Percentiles rank a stretch among this genome's conserved stretches.
These are phyloP conservation scores for Drosophila aff. DNA, from an alignment of 1,140 invertebrate species.

Conservation along the genomic window DNA sequence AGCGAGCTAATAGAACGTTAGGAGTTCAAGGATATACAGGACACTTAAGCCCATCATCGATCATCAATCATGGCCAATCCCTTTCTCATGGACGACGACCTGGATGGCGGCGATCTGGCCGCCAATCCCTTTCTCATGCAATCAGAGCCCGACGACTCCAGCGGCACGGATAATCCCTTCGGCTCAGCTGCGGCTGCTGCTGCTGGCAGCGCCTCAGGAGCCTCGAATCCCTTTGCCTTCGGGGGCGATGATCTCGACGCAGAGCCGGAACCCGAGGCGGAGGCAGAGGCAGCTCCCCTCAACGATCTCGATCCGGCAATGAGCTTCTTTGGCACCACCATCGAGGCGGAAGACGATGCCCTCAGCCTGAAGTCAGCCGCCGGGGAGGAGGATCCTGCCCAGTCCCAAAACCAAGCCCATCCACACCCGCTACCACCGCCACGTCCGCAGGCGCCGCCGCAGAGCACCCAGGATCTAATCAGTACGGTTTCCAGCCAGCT, in stretches of 20 bases:
- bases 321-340: conserved; percentile 76
- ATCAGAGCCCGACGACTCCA: conserved; percentile 51
- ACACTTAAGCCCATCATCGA: background rate
- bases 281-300: conserved; percentile 29
- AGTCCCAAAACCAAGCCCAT: conserved; percentile 81
- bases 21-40: background rate
- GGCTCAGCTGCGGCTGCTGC: conserved; percentile 11
- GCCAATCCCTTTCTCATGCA: conserved; percentile 88
- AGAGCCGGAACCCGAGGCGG: conserved; percentile 62
- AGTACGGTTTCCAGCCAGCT: conserved; percentile 94
- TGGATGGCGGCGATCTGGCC: conserved; percentile 83
- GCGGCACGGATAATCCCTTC: conserved; percentile 74
- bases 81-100: conserved; percentile 90
- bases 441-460: conserved; percentile 87
- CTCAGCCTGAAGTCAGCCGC: conserved; percentile 73
- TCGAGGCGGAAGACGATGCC: conserved; percentile 78
- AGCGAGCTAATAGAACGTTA: conserved; percentile 88
- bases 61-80: conserved; percentile 89
- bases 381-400: conserved; percentile 69
- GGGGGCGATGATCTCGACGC: conserved; percentile 73
- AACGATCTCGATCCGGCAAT: conserved; percentile 71
- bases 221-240: conserved; percentile 88
- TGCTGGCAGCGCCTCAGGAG: background rate
- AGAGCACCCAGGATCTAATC: conserved; percentile 93
- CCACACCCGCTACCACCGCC: conserved; percentile 86